Base-by-base conservation (phyloP, 2,888 invertebrate genomes). In the Tipula helvola region DNA sequence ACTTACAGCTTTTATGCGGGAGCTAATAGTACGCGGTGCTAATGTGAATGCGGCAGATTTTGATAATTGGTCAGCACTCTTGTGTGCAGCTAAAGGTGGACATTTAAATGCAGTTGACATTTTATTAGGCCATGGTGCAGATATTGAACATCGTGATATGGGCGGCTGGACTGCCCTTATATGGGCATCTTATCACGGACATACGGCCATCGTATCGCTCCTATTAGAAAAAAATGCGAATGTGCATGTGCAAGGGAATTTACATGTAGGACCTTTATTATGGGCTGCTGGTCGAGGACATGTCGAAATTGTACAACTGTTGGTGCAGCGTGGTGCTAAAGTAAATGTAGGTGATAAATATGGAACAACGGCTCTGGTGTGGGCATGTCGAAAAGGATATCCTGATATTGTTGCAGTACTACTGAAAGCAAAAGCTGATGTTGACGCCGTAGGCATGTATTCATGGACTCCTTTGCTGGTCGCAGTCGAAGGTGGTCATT, bases 131-230 rank as follows among this genome's bases (percentile, higher is more conserved):
- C 95, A 96, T 90, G 96, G 96, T 86, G 97, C 97, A 16, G 93
- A 94, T 87, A 93, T 98, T 87, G 97, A 98, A 90, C 96, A 97
- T 88, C 94, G 95, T 88, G 97, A 98, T 91, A 95, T 96, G 93
- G 98, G 98, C 89, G 98, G 97, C 57, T 99, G 99, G 99, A 96
- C 98, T 3, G 94, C 99, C 0, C 93, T 99, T 87, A 97, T 99
- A 96, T 99, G 99, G 99, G 97, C 98, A 0, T 95, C 97, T 10
- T 99, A 99, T 92, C 98, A 98, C 91, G 98, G 97, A 8, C 94
- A 94, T 88, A 94, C 94, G 41, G 94, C 96, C 57, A 94, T 96
- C 87, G 98, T 96, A 52, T 93, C 94, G 52, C 90, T 96, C 87
- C 92, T 99, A 83, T 91, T 99, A 88, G 96, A 97, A 88, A 95